Conservation (phyloP, 1,140 invertebrate genomes). For the Ridgeia piscesae region DNA sequence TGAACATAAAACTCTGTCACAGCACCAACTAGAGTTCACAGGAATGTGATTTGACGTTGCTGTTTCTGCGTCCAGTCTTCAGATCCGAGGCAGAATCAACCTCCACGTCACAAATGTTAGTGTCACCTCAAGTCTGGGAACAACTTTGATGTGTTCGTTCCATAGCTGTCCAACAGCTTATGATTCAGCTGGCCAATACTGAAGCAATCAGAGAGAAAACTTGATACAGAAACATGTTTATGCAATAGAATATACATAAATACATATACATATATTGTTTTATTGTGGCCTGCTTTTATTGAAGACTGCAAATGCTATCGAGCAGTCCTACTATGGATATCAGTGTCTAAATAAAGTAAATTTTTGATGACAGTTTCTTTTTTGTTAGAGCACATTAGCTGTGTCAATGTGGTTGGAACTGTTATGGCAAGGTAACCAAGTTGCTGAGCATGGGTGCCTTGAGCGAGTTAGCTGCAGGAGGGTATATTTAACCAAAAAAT, state of each 20-base stretch:
- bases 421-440: not conserved
- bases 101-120: conserved; percentile 37
- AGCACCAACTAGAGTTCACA: not conserved
- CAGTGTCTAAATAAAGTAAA: too few species aligned
- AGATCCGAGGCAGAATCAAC: not conserved
- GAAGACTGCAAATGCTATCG: too few species aligned
- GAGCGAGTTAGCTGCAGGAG: not conserved
- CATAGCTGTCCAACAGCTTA: conserved; percentile 44
- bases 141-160: conserved; percentile 44
- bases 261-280: too few species aligned
- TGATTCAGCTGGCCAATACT: conserved; percentile 52
- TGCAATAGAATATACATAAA: not conserved
- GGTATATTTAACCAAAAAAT: too few species aligned
- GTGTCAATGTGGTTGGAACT: too few species aligned
- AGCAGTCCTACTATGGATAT: too few species aligned
- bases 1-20: not conserved
- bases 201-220: conserved; percentile 26
- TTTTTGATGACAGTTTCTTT: too few species aligned
- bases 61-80: not conserved
- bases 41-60: not conserved
- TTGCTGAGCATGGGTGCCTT: not conserved
- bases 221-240: not conserved
- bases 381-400: not conserved
- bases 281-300: too few species aligned
- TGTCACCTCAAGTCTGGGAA: conserved; percentile 50